These are phyloP conservation scores for Zaprionus kolodkinae DNA, from an alignment of 1,140 invertebrate genomes.

Conservation along the genomic window DNA sequence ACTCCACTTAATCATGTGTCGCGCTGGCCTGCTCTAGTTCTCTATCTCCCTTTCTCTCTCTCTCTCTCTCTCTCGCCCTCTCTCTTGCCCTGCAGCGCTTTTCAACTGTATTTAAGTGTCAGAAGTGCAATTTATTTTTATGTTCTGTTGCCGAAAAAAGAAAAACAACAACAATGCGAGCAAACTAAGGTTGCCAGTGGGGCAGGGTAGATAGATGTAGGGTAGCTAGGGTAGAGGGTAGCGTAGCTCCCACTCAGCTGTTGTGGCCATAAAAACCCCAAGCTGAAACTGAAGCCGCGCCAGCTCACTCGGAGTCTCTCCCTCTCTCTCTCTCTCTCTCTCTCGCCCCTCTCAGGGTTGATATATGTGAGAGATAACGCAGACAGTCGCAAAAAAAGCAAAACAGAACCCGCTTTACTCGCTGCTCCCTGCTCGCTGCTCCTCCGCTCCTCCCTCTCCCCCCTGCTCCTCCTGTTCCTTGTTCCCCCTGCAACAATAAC, in stretches of 20 bases:
- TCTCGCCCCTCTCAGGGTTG: conserved; percentile 44
- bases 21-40: conserved; percentile 27
- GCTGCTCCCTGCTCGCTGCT: too few species aligned
- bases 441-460: not conserved
- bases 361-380: conserved; percentile 63
- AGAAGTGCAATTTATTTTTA: conserved; percentile 83
- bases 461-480: not conserved
- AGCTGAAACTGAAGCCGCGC: conserved; percentile 41
- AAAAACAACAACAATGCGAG: conserved; percentile 63
- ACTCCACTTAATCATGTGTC: conserved; percentile 81
- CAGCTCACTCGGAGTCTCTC: not conserved
- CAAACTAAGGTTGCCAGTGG: conserved; percentile 57
- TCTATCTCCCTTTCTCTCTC: not conserved
- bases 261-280: conserved; percentile 72
- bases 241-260: conserved; percentile 55
- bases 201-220: not conserved
- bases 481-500: conserved; percentile 8
- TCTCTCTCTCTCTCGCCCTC: too few species aligned
- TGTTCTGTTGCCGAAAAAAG: conserved; percentile 73
- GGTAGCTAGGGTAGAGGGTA: not conserved
- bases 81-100: conserved; percentile 36
- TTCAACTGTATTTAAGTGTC: conserved; percentile 78
- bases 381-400: conserved; percentile 23
- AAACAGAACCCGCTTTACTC: not conserved
- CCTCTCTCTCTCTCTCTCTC: not conserved